phyloP scores from a whole-genome alignment of 2,113 vertebrate species.

The Lepus timidus region DNA sequence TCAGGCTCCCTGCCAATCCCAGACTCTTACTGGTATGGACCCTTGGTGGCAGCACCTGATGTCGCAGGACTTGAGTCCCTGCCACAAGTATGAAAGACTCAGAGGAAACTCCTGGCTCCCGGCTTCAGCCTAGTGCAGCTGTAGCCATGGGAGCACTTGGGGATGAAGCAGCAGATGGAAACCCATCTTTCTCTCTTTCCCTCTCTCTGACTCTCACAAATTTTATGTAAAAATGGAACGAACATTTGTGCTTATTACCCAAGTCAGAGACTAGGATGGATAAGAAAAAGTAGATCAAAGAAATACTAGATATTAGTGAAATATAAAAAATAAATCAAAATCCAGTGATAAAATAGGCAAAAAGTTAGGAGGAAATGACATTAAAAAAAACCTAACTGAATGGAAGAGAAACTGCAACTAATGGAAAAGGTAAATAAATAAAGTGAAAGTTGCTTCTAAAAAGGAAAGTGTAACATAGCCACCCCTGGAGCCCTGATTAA shows the following conservation, averaged over 20 bases:
- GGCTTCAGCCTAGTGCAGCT: too few relatives aligned
- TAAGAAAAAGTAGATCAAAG: neutral
- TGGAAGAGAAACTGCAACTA: neutral
- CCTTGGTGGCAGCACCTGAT: too few relatives aligned
- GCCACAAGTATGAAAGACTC: too few relatives aligned
- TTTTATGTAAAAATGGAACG: too few relatives aligned
- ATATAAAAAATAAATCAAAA: neutral
- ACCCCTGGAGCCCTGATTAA: neutral
- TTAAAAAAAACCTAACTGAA: neutral
- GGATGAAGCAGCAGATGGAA: too few relatives aligned
- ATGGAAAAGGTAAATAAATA: neutral
- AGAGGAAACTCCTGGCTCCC: too few relatives aligned
- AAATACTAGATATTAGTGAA: constrained; percentile 16
- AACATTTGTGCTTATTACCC: neutral
- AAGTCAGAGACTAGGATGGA: neutral
- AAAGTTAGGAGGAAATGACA: neutral
- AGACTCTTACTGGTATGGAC: too few relatives aligned
- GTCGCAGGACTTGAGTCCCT: too few relatives aligned
- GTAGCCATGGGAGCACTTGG: too few relatives aligned
- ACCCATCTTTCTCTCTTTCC: too few relatives aligned
- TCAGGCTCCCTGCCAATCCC: too few relatives aligned
- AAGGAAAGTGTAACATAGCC: neutral
- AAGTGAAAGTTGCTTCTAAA: neutral
- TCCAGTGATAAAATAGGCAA: neutral
- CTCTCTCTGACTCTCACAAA: too few relatives aligned